phyloP scores from a whole-genome alignment of 2,888 invertebrate genomes.

The Deilephila porcellus region DNA sequence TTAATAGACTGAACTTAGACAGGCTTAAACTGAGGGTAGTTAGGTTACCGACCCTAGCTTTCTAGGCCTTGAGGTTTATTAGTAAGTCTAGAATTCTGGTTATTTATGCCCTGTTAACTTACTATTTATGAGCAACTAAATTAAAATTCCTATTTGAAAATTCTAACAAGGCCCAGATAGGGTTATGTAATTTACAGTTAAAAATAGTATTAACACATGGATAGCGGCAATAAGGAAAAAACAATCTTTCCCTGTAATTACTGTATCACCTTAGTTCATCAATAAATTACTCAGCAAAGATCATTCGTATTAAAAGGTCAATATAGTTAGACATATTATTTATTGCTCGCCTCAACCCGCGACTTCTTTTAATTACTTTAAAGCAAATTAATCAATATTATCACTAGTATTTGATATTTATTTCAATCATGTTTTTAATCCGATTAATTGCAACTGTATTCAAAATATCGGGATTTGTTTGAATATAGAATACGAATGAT shows the following conservation, averaged over 20 bases:
- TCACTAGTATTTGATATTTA: background rate
- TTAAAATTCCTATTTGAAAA: no score
- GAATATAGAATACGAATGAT: background rate
- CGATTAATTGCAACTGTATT: no score
- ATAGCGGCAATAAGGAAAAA: background rate
- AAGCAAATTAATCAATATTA: slow-evolving; percentile 19
- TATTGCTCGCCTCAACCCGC: slow-evolving; percentile 6
- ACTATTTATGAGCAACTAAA: no score
- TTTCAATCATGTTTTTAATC: background rate
- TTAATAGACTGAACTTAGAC: background rate
- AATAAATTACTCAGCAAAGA: slow-evolving; percentile 12
- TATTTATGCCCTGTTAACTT: no score
- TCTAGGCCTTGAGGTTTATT: background rate
- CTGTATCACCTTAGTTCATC: slow-evolving; percentile 15
- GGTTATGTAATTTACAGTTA: background rate
- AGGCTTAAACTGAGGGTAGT: background rate
- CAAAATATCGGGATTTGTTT: background rate
- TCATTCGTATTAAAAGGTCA: slow-evolving; percentile 26
- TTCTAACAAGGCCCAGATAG: no score
- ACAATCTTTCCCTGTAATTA: background rate
- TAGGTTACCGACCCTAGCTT: background rate
- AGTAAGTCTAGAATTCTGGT: no score
- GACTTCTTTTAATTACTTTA: background rate
- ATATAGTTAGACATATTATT: slow-evolving; percentile 15
- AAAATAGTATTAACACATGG: background rate